phyloP scores from a whole-genome alignment of 2,888 invertebrate genomes.

The Hemistola chrysoprasaria region DNA sequence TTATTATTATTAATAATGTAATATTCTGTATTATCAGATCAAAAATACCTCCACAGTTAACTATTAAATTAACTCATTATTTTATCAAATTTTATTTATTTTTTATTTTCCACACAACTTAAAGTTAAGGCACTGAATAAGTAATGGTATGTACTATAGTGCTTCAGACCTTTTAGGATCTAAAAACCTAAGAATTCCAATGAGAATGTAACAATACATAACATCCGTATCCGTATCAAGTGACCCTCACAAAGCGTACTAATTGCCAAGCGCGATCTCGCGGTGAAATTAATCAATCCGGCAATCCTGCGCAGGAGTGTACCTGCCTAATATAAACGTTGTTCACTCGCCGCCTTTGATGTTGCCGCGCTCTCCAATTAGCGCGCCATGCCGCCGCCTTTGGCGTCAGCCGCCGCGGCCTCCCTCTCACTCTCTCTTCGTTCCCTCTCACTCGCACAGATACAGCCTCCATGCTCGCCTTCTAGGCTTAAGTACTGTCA shows the following conservation, averaged over 20 bases:
- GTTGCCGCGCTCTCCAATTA: slow-evolving; percentile 76
- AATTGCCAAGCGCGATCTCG: slow-evolving; percentile 72
- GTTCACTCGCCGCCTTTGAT: slow-evolving; percentile 71
- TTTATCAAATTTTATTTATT: too few relatives aligned
- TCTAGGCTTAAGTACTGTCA: slow-evolving; percentile 1
- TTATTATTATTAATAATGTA: too few relatives aligned
- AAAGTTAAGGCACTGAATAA: too few relatives aligned
- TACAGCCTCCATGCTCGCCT: slow-evolving; percentile 28
- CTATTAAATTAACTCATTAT: too few relatives aligned
- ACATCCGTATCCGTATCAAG: slow-evolving; percentile 32
- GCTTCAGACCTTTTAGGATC: too few relatives aligned
- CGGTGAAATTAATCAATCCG: slow-evolving; percentile 73
- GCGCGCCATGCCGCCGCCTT: slow-evolving; percentile 74
- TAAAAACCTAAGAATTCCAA: slow-evolving; percentile 26
- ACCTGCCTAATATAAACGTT: slow-evolving; percentile 79
- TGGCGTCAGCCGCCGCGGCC: slow-evolving; percentile 68
- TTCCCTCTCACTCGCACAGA: slow-evolving; percentile 34
- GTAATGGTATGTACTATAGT: too few relatives aligned
- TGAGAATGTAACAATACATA: slow-evolving; percentile 31
- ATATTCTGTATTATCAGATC: too few relatives aligned
- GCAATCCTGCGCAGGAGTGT: slow-evolving; percentile 44
- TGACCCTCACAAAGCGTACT: slow-evolving; percentile 64
- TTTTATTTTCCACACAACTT: too few relatives aligned
- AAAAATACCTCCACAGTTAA: too few relatives aligned
- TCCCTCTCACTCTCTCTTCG: slow-evolving; percentile 37